A percentile compares a stretch with the other conserved stretches of the same genome.
phyloP scores from a whole-genome alignment of 2,113 vertebrate species.

The Mesocricetus auratus region DNA sequence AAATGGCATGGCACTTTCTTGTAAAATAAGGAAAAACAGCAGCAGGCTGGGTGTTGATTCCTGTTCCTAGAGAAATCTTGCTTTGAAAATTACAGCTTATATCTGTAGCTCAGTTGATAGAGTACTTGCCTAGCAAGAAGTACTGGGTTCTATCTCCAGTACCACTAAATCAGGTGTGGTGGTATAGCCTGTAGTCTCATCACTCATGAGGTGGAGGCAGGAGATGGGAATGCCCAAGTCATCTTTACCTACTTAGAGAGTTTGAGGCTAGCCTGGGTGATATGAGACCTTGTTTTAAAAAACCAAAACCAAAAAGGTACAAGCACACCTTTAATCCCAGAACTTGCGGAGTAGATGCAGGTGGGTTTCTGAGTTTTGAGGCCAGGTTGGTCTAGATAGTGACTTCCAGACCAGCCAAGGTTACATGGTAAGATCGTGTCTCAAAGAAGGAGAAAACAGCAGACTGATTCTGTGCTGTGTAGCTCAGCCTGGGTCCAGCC shows the following conservation, averaged over 20 bases:
- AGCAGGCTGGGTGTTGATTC: neutral
- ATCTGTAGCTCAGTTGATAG: neutral
- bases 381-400: neutral
- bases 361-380: neutral
- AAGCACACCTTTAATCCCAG: neutral
- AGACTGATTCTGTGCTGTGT: neutral
- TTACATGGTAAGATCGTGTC: neutral
- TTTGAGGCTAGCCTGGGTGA: neutral
- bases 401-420: neutral
- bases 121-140: neutral
- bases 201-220: neutral
- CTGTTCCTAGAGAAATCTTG: neutral
- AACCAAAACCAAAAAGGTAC: neutral
- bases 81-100: neutral
- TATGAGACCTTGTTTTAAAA: neutral
- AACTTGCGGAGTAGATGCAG: neutral
- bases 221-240: neutral
- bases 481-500: too few relatives aligned
- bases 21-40: neutral
- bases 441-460: neutral
- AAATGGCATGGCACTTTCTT: accelerated
- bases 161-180: neutral
- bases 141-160: neutral
- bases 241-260: neutral
- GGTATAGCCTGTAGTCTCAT: neutral